Evolutionary conservation across 2,888 invertebrate genomes (phyloP).

Genomic region (Sycophila texana): DNA sequence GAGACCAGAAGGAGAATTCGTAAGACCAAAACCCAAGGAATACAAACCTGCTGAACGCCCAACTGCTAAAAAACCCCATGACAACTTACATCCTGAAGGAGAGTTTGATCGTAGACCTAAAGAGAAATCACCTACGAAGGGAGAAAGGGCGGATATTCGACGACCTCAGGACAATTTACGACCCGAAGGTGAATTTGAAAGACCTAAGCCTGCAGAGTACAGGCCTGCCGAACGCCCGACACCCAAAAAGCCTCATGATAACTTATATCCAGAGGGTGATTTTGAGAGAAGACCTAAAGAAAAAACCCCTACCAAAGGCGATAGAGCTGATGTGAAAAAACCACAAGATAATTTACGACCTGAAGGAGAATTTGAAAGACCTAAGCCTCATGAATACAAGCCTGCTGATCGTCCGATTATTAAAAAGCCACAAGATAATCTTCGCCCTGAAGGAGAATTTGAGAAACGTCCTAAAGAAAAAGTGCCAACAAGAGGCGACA

Average conservation of each 20-base stretch:
- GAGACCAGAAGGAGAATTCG: slow-evolving; percentile 79
- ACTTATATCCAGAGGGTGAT: slow-evolving; percentile 77
- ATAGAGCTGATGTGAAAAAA: slow-evolving; percentile 63
- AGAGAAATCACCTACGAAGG: slow-evolving; percentile 66
- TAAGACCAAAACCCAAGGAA: slow-evolving; percentile 71
- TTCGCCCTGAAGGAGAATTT: slow-evolving; percentile 77
- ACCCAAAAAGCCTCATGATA: slow-evolving; percentile 71
- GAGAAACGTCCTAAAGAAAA: slow-evolving; percentile 63
- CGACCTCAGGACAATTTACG: slow-evolving; percentile 76
- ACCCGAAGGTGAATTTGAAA: slow-evolving; percentile 74
- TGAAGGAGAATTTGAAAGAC: slow-evolving; percentile 77
- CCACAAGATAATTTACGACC: slow-evolving; percentile 77
- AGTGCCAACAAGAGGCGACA: slow-evolving; percentile 63
- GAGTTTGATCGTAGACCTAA: slow-evolving; percentile 73
- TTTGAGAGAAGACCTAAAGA: slow-evolving; percentile 75
- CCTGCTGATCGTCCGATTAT: slow-evolving; percentile 78
- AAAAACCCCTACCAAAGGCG: slow-evolving; percentile 64
- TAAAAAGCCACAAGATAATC: slow-evolving; percentile 77
- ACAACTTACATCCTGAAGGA: slow-evolving; percentile 79
- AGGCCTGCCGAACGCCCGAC: slow-evolving; percentile 71
- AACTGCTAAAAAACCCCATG: slow-evolving; percentile 71
- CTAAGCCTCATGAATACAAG: slow-evolving; percentile 65
- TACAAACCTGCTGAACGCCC: slow-evolving; percentile 79
- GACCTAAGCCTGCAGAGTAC: slow-evolving; percentile 74
- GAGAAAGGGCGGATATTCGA: slow-evolving; percentile 80